Conservation (phyloP, 2,888 invertebrate species). For the Pristionchus fissidentatus region DNA sequence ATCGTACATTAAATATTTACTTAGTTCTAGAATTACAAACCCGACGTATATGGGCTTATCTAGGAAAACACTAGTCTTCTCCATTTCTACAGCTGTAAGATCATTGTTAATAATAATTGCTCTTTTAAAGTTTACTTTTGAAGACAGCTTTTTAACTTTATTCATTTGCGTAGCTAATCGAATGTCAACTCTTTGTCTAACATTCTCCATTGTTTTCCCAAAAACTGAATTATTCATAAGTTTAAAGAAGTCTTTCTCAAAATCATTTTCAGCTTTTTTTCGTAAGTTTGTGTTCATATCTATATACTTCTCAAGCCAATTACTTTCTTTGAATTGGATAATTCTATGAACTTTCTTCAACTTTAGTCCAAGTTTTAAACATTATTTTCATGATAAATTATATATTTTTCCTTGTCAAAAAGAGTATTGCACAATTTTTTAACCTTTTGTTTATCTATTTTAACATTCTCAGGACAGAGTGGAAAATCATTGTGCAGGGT, state of each 20-base stretch:
- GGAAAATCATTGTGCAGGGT: slow-evolving; percentile 74
- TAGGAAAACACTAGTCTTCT: slow-evolving; percentile 52
- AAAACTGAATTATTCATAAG: slow-evolving; percentile 76
- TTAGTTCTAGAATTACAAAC: slow-evolving; percentile 59
- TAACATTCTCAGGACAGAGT: slow-evolving; percentile 61
- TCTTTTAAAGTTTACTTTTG: slow-evolving; percentile 56
- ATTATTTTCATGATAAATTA: slow-evolving; percentile 61
- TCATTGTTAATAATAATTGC: slow-evolving; percentile 53
- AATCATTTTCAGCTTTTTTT: slow-evolving; percentile 71
- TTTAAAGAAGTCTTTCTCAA: slow-evolving; percentile 59
- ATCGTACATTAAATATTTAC: slow-evolving; percentile 63
- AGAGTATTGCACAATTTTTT: slow-evolving; percentile 59
- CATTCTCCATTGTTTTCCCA: slow-evolving; percentile 77
- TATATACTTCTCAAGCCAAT: slow-evolving; percentile 55
- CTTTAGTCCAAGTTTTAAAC: slow-evolving; percentile 60
- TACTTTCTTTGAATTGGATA: slow-evolving; percentile 61
- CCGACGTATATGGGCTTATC: slow-evolving; percentile 54
- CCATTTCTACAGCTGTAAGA: slow-evolving; percentile 50
- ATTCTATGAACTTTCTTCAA: slow-evolving; percentile 67
- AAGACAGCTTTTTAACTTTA: slow-evolving; percentile 23
- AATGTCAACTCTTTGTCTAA: slow-evolving; percentile 75
- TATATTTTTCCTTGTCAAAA: slow-evolving; percentile 62
- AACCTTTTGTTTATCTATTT: slow-evolving; percentile 50
- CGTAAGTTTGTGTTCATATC: slow-evolving; percentile 61
- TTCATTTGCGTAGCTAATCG: slow-evolving; percentile 56